A percentile compares a stretch with the other conserved stretches of the same genome.
phyloP scores from a whole-genome alignment of 2,797 vertebrate genomes.

The Enteromius mattozi region DNA sequence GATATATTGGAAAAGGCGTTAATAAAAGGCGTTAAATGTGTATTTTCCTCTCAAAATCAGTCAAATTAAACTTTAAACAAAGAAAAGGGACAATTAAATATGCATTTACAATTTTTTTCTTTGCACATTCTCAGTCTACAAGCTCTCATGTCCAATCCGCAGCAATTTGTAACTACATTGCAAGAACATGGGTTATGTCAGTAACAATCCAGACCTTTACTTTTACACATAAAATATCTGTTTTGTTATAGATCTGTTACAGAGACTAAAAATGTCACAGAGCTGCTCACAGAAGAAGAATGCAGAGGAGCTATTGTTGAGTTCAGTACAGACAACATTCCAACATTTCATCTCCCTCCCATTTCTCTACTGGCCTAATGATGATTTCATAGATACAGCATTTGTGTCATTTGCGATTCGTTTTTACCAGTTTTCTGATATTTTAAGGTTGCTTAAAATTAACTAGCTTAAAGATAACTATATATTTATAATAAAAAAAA shows the following conservation, averaged over 20 bases:
- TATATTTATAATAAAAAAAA: background rate
- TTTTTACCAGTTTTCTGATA: background rate
- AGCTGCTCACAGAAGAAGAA: conserved; percentile 6
- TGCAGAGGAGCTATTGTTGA: conserved; percentile 12
- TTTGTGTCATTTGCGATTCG: background rate
- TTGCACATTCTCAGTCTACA: background rate
- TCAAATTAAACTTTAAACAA: conserved; percentile 1
- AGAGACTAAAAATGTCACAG: conserved; percentile 9
- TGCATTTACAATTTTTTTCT: background rate
- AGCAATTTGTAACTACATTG: background rate
- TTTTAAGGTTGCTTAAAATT: background rate
- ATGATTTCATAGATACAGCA: conserved; percentile 21
- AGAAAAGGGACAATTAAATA: background rate
- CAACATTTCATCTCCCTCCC: conserved; percentile 11
- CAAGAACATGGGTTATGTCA: background rate
- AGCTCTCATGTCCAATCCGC: background rate
- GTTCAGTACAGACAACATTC: conserved; percentile 41
- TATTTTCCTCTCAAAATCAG: background rate
- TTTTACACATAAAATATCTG: background rate
- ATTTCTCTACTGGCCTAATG: background rate
- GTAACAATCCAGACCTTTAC: background rate
- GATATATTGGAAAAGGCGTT: background rate
- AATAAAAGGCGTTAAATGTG: background rate
- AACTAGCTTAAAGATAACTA: background rate
- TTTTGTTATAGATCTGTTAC: conserved; percentile 2